Base-by-base conservation (phyloP, 2,113 vertebrate species). In the Oryzias javanicus region DNA sequence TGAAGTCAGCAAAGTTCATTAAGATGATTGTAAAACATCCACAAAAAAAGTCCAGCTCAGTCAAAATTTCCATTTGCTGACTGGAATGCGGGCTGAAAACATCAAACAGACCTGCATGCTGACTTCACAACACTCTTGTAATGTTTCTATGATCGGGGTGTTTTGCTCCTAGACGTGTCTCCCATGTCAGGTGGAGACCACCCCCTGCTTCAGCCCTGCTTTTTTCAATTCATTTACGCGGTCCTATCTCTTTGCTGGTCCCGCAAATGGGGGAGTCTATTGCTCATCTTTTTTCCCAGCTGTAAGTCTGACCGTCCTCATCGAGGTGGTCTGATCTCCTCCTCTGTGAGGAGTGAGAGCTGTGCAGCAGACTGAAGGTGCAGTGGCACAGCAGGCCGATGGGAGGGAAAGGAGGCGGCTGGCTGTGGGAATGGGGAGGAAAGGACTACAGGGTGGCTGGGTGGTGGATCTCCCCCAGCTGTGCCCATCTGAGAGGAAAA, bases 401-500 rank as follows among this genome's bases (percentile, higher is more conserved):
- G 3, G 79, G 78, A 35, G 35, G 35, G 10, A 35, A 35, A 10
- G 35, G 10, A 35, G 35, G 29, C 29, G 10, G 29, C 29, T 48
- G 35, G 0, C 8, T 18, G 46, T 6, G 46, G 19, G 46, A 18
- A 47, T 7, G 25, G 42, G 60, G 59, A 63, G 86, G 81, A 82
- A 69, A 80, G 64, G 68, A 77, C 78, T 83, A 78, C 59, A 60
- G 57, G 70, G 66, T 64, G 70, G 60, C 70, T 82, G 88, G 90
- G 89, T 90, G 87, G 91, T 83, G 86, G 89, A 90, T 89, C 80
- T 88, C 86, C 85, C 89, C 91, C 90, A 10, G 81, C 90, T 90
- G 91, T 91, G 93, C 91, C 89, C 84, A 88, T 86, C 86, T 89
- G 90, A 92, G 89, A 87, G 90, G 91, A 92, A 92, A 92, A 93